Base-by-base conservation (phyloP, 2,888 invertebrate species). In the Coleophora deauratella region DNA sequence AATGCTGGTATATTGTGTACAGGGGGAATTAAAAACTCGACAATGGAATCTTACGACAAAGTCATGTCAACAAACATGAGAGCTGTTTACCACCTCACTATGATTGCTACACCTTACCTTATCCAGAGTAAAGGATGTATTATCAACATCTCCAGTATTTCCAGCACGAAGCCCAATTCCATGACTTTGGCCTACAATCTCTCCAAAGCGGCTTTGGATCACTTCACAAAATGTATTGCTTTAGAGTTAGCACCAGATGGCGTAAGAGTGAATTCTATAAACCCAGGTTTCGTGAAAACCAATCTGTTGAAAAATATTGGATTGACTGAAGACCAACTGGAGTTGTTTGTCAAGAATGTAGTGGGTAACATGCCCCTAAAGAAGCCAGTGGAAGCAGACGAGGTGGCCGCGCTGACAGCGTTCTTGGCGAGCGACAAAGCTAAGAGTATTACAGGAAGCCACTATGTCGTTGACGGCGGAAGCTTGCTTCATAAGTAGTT, bases 241-340 rank as follows among this genome's bases (percentile, higher is more conserved):
- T 78, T 99, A 37, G 98, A 95, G 58, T 75, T 95, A 42, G 95
- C 93, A 27, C 59, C 88, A 1, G 93, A 93, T 65, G 90, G 91
- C 52, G 93, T 97, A 0, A 86, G 97, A 43, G 95, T 95, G 0
- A 98, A 98, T 71, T 89, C 93, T 30, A 94, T 97, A 0, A 96
- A 95, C 72, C 98, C 98, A n/a, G 97, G 98, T n/a, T 97, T 97
- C 1, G 91, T 94, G 2, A 77, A 93, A 31, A 98, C 97, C 0
- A 93, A 96, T 66, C 70, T 97, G 14, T 92, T 97, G 52, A 92
- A 91, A 66, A 87, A 91, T 46, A 87, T 90, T 0, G 81, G 80
- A 0, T 47, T 84, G 32, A 72, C 47, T 8, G 80, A 82, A 2
- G 88, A 89, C 61, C 98, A 97, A 70, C 78, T 97, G 48, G 93